Conservation (phyloP, 2,113 vertebrate species). For the Pluvianellus socialis region DNA sequence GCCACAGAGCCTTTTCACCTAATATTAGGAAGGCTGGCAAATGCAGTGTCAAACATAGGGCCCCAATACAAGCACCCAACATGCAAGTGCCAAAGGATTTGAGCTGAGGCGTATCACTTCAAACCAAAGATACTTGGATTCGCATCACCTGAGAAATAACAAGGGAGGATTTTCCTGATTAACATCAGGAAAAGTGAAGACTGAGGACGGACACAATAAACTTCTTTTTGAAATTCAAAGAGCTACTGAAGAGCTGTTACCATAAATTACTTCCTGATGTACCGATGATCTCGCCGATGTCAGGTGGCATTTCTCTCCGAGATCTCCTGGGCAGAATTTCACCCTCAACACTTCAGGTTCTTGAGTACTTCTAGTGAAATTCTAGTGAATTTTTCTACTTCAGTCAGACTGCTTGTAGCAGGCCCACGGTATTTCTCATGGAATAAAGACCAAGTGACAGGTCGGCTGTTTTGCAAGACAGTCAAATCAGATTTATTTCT, state of each 20-base stretch:
- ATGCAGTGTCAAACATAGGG: background rate
- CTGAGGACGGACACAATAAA: background rate
- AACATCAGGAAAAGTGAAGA: background rate
- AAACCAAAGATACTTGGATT: background rate
- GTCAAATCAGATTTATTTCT: slow-evolving; percentile 5
- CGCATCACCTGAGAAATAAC: background rate
- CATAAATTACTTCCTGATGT: background rate
- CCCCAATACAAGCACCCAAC: background rate
- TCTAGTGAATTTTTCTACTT: background rate
- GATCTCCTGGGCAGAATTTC: background rate
- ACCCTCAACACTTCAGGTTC: background rate
- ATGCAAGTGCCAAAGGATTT: background rate
- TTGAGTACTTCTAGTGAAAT: background rate
- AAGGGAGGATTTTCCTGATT: background rate
- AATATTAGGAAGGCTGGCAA: background rate
- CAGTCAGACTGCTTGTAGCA: background rate
- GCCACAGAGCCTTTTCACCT: background rate
- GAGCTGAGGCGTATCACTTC: background rate
- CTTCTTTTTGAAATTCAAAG: background rate
- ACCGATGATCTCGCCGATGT: background rate
- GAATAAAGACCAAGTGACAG: slow-evolving; percentile 40
- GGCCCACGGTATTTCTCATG: background rate
- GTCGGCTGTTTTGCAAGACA: background rate
- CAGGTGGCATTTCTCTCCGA: background rate
- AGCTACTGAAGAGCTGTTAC: background rate